Percentiles rank a stretch among this genome's conserved stretches.
phyloP scores from a whole-genome alignment of 2,113 vertebrate species.

The Charadrius vociferus region DNA sequence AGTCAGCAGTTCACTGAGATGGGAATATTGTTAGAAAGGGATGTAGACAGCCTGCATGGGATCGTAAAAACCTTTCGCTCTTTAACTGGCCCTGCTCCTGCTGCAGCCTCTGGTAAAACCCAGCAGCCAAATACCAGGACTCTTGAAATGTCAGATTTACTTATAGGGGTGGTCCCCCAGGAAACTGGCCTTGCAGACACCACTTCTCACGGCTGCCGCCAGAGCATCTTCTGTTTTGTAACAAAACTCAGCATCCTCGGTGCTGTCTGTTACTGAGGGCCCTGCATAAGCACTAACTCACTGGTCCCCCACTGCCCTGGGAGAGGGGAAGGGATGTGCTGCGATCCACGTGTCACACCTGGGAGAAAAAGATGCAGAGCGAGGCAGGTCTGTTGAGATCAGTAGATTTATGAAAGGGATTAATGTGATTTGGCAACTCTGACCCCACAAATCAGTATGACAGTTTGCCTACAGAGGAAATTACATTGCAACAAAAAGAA shows the following conservation, averaged over 20 bases:
- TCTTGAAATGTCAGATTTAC: neutral
- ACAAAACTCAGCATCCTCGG: neutral
- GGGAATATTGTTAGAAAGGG: neutral
- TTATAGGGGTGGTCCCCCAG: neutral
- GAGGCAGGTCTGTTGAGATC: neutral
- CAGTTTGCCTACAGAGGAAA: neutral
- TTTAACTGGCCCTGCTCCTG: neutral
- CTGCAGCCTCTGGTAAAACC: neutral
- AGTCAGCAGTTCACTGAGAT: neutral
- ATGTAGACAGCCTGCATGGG: neutral
- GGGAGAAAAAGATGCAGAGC: neutral
- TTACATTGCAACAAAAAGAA: neutral
- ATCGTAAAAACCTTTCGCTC: neutral
- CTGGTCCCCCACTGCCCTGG: accelerated
- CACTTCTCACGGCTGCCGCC: neutral
- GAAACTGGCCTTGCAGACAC: neutral
- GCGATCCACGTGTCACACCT: neutral
- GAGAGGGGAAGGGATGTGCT: neutral
- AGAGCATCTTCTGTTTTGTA: neutral
- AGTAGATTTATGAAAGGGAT: neutral
- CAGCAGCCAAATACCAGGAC: neutral
- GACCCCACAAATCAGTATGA: neutral
- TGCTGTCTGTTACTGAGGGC: neutral
- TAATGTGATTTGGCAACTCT: neutral
- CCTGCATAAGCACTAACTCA: accelerated